These are phyloP conservation scores for Phylloscopus collybita DNA, from an alignment of 2,797 vertebrate genomes.

Conservation along the genomic window DNA sequence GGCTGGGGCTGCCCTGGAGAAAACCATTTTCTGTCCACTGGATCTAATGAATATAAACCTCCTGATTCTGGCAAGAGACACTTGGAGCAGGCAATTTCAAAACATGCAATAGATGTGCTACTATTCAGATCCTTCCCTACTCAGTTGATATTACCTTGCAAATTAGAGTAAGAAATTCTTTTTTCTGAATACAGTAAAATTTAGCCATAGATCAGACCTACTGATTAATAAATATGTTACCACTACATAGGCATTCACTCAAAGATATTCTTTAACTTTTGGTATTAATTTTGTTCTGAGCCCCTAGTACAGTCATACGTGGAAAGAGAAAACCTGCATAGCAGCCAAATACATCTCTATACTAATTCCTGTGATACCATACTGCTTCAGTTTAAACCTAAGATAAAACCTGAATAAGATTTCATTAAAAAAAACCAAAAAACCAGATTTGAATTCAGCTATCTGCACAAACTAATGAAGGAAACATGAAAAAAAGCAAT, in stretches of 20 bases:
- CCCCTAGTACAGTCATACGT: too few species aligned
- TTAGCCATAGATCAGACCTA: background rate
- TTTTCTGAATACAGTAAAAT: background rate
- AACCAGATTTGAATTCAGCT: background rate
- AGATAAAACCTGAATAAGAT: background rate
- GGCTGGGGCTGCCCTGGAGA: background rate
- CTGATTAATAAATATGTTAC: background rate
- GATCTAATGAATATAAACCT: background rate
- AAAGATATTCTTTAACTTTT: background rate
- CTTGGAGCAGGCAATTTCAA: fast-evolving
- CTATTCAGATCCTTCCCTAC: background rate
- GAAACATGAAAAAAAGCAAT: background rate
- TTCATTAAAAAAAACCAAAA: background rate
- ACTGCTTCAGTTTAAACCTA: background rate
- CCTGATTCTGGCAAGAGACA: background rate
- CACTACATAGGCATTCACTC: background rate
- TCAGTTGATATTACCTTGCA: background rate
- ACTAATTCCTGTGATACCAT: background rate
- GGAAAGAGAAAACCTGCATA: background rate
- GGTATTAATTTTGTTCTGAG: background rate
- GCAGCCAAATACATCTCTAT: background rate
- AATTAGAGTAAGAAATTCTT: background rate
- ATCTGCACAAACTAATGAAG: background rate
- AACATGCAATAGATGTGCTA: background rate
- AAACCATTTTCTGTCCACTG: background rate